A percentile compares a stretch with the other conserved stretches of the same genome.
These are phyloP conservation scores for Cistogaster globosa DNA, from an alignment of 2,888 invertebrate species.

Conservation along the genomic window DNA sequence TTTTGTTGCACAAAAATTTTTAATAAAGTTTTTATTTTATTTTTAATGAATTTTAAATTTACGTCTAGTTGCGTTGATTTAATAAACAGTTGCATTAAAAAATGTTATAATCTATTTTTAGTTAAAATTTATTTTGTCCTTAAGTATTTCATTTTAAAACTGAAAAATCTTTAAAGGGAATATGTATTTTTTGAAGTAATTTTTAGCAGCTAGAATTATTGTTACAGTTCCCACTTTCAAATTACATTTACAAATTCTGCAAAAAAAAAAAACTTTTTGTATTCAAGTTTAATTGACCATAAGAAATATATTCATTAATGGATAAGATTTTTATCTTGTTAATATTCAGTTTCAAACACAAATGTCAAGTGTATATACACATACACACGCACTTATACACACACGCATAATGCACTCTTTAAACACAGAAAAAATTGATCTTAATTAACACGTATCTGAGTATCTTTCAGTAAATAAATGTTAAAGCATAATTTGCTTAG, in stretches of 20 bases:
- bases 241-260: neutral
- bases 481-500: neutral
- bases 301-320: conserved; percentile 43
- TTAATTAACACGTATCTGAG: neutral
- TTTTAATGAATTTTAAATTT: too few species aligned
- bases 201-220: neutral
- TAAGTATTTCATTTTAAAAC: too few species aligned
- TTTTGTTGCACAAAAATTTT: too few species aligned
- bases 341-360: conserved; percentile 48
- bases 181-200: too few species aligned
- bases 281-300: conserved; percentile 44
- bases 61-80: too few species aligned
- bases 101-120: too few species aligned
- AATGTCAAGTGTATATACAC: conserved; percentile 41
- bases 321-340: conserved; percentile 55
- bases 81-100: too few species aligned
- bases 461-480: neutral
- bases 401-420: too few species aligned
- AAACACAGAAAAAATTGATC: too few species aligned
- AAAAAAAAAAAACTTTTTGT: neutral
- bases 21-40: too few species aligned
- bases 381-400: neutral
- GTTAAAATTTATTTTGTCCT: too few species aligned
- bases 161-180: too few species aligned
- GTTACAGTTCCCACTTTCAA: neutral